Evolutionary conservation across 2,888 invertebrate species (phyloP).

Genomic region (Conus canariensis): DNA sequence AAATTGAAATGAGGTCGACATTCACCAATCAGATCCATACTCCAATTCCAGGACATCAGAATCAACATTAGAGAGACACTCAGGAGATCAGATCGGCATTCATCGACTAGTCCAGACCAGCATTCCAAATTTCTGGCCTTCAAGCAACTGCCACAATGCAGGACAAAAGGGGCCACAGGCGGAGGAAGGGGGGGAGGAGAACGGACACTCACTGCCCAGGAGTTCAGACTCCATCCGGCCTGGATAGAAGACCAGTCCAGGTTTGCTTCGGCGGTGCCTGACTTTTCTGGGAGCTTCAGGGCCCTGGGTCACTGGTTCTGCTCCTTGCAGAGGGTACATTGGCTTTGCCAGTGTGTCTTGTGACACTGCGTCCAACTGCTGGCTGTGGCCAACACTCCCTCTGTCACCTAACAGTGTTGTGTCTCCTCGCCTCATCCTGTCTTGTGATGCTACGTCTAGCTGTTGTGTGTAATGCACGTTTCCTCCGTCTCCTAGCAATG

Average conservation of each 20-base stretch:
- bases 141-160: neutral
- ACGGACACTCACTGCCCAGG: conserved; percentile 27
- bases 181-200: neutral
- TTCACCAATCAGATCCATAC: too few species aligned
- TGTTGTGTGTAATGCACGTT: conserved; percentile 40
- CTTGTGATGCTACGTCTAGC: conserved; percentile 44
- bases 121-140: neutral
- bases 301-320: neutral
- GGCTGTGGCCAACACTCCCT: neutral
- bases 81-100: neutral
- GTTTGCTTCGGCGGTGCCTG: neutral
- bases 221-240: conserved; percentile 26
- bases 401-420: conserved; percentile 30
- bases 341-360: conserved; percentile 18
- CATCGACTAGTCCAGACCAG: neutral
- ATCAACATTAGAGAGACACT: too few species aligned
- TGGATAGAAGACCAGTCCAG: conserved; percentile 30
- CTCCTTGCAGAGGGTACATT: conserved; percentile 3
- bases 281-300: neutral
- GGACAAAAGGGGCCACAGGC: neutral
- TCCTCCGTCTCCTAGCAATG: conserved; percentile 42
- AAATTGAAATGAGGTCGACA: too few species aligned
- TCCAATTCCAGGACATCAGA: too few species aligned
- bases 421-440: conserved; percentile 7
- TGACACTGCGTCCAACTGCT: neutral